These are phyloP conservation scores for Pyrgilauda ruficollis DNA, from an alignment of 2,113 vertebrate genomes.

Conservation along the genomic window DNA sequence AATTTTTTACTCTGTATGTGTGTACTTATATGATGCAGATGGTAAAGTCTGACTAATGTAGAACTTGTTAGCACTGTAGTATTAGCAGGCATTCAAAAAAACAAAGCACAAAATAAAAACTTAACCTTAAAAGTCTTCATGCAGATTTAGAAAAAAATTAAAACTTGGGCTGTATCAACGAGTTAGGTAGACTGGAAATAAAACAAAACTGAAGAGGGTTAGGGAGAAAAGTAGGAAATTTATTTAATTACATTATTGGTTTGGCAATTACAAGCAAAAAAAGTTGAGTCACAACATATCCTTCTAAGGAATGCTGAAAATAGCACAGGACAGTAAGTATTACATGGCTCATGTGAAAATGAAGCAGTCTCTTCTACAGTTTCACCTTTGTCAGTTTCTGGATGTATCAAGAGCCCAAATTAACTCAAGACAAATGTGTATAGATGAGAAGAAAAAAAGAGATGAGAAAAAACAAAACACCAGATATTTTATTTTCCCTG, in stretches of 20 bases:
- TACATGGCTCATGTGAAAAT: neutral
- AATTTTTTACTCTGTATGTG: neutral
- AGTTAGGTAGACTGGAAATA: neutral
- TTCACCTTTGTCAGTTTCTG: neutral
- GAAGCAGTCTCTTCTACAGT: neutral
- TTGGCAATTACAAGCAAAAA: neutral
- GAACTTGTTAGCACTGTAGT: neutral
- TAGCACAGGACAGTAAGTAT: neutral
- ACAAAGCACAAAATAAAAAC: neutral
- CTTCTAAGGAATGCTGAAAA: neutral
- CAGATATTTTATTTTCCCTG: neutral
- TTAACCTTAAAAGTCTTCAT: neutral
- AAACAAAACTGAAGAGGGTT: neutral
- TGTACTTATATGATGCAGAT: neutral
- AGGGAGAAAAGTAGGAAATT: neutral
- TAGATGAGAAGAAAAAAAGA: neutral
- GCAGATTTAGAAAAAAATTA: neutral
- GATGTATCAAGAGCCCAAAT: neutral
- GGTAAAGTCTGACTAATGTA: neutral
- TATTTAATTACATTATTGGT: neutral
- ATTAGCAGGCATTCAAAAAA: neutral
- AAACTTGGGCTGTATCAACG: neutral
- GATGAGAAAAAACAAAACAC: neutral
- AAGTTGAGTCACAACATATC: neutral
- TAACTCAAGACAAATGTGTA: neutral